Conservation (phyloP, 35 echinoderm and acorn worm species). For the Patiria miniata region DNA sequence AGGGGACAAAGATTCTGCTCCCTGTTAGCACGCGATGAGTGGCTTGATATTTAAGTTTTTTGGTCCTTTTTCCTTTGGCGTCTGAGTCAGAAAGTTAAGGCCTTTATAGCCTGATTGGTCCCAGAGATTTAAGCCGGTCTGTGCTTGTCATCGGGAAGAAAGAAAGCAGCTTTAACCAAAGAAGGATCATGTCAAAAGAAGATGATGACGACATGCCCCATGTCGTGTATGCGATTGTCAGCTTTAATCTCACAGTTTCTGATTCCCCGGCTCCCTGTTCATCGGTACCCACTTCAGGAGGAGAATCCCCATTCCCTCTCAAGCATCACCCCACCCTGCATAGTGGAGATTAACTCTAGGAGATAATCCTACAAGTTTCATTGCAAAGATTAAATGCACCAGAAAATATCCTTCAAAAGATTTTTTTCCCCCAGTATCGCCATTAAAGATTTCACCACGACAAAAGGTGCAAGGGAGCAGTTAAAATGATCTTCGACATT, state of each 20-base stretch:
- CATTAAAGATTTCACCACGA: background rate
- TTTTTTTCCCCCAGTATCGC: background rate
- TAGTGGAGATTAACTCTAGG: background rate
- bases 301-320: background rate
- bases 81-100: too few relatives aligned
- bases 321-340: background rate
- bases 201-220: background rate
- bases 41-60: too few relatives aligned
- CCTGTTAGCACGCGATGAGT: too few relatives aligned
- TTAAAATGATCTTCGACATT: constrained; percentile 5
- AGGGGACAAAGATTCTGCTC: too few relatives aligned
- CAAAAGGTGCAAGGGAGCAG: background rate
- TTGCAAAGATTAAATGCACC: background rate
- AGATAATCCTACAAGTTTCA: background rate
- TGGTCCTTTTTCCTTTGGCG: too few relatives aligned
- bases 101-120: too few relatives aligned
- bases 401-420: background rate
- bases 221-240: background rate
- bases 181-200: too few relatives aligned
- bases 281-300: background rate
- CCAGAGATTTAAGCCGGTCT: too few relatives aligned
- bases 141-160: too few relatives aligned
- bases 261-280: background rate
- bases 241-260: background rate
- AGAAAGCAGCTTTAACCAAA: too few relatives aligned